Conservation (phyloP, 2,113 vertebrate genomes). For the Ailurus styani region DNA sequence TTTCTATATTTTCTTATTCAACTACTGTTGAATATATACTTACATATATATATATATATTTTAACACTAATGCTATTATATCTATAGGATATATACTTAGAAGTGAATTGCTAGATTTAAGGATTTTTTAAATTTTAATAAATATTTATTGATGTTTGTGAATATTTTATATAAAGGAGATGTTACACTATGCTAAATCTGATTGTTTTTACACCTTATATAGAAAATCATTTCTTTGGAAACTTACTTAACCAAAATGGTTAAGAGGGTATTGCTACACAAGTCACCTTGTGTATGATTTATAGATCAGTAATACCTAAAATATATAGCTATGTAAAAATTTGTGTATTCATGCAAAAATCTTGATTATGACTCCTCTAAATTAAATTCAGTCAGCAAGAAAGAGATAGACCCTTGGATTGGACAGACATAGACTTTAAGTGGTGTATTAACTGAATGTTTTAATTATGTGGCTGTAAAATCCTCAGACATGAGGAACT, state of each 20-base stretch:
- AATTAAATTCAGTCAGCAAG: not conserved
- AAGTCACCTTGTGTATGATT: not conserved
- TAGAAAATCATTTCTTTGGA: not conserved
- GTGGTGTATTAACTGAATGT: not conserved
- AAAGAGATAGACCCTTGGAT: not conserved
- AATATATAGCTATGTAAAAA: not conserved
- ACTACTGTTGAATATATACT: not conserved
- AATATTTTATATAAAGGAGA: slow-evolving; percentile 17
- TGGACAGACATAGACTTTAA: not conserved
- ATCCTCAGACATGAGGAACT: not conserved
- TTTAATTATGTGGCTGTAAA: not conserved
- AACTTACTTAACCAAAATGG: not conserved
- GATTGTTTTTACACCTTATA: not conserved
- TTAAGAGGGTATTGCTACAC: not conserved
- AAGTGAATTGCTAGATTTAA: not conserved
- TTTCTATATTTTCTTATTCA: not conserved
- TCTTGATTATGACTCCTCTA: not conserved
- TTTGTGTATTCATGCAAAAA: not conserved
- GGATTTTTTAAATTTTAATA: not conserved
- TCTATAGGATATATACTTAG: not conserved
- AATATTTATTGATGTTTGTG: not conserved
- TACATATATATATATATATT: not conserved
- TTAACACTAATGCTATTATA: not conserved
- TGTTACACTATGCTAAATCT: not conserved
- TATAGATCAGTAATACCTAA: not conserved